Evolutionary conservation across 2,797 vertebrate species (phyloP).

Genomic region (Anabas testudineus): DNA sequence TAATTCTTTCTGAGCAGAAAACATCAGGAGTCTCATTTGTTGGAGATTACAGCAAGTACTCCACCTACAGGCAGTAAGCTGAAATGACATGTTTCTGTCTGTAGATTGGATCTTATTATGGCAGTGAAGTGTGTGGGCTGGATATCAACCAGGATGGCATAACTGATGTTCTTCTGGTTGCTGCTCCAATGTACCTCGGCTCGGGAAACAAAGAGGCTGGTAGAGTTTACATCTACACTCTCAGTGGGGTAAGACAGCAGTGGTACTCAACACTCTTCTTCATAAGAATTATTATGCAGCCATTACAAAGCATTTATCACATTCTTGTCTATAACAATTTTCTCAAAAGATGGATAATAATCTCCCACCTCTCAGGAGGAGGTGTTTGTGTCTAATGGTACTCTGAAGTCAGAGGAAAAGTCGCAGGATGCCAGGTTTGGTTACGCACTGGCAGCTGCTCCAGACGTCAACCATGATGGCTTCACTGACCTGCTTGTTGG

Average conservation of each 20-base stretch:
- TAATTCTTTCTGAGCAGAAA: background rate
- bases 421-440: constrained; percentile 93
- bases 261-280: background rate
- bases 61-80: constrained; percentile 61
- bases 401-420: constrained; percentile 83
- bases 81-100: constrained; percentile 31
- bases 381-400: constrained; percentile 86
- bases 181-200: constrained; percentile 94
- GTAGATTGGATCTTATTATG: constrained; percentile 96
- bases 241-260: constrained; percentile 78
- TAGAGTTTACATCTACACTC: constrained; percentile 90
- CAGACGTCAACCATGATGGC: constrained; percentile 93
- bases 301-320: background rate
- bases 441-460: constrained; percentile 87
- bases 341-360: background rate
- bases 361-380: constrained; percentile 67
- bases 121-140: constrained; percentile 92
- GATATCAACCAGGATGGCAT: constrained; percentile 91
- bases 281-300: background rate
- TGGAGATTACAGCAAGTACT: constrained; percentile 23
- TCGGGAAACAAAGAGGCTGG: constrained; percentile 92
- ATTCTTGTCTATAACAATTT: background rate
- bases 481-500: constrained; percentile 90
- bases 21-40: background rate
- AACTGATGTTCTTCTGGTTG: constrained; percentile 92